Evolutionary conservation across 2,113 vertebrate genomes (phyloP), one percentile per base, ranked within the genome.

Genomic region (Trochalopteron elliotii): DNA sequence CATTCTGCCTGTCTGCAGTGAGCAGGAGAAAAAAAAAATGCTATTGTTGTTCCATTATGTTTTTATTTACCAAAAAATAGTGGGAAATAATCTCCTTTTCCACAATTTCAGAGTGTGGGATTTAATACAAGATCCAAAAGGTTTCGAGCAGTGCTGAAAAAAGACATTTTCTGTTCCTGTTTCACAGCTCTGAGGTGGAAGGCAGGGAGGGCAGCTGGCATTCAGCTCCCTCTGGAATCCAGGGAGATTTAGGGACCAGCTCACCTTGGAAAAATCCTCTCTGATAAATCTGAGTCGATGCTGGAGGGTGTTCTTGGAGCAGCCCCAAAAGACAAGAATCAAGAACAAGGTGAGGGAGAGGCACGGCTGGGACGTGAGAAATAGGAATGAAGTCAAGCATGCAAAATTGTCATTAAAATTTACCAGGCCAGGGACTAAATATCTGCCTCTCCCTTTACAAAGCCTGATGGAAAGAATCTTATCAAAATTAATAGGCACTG

Each of bases 401-500:
- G 39, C 39, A 39, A 39, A 39, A 39, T 39, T 39, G 39, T 39
- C 39, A 39, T 39, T 39, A 39, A 39, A 39, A 39, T 39, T 39
- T 39, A 39, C 39, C 39, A 39, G 39, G 39, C 39, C 39, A 39
- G 39, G 39, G 39, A 39, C 39, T 39, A 39, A 39, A 39, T 39
- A 39, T 39, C 39, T 39, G 39, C 23, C 45, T 78, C 69, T 94
- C 15, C 80, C 40, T 92, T 44, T 47, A 59, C 80, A 83, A 74
- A 93, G 45, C 35, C 86, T 82, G 45, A 20, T 67, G 89, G 83
- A 93, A 81, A 84, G 83, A 88, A 65, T 42, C 74, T 81, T 23
- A 71, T 44, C 87, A 95, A 94, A 95, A 91, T 87, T 79, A 97
- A 95, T 83, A 93, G 91, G 84, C 91, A 59, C 70, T 23, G 68